A percentile compares a stretch with the other conserved stretches of the same genome.
Conservation (phyloP, 1,140 invertebrate genomes). For the Harpegnathos saltator region DNA sequence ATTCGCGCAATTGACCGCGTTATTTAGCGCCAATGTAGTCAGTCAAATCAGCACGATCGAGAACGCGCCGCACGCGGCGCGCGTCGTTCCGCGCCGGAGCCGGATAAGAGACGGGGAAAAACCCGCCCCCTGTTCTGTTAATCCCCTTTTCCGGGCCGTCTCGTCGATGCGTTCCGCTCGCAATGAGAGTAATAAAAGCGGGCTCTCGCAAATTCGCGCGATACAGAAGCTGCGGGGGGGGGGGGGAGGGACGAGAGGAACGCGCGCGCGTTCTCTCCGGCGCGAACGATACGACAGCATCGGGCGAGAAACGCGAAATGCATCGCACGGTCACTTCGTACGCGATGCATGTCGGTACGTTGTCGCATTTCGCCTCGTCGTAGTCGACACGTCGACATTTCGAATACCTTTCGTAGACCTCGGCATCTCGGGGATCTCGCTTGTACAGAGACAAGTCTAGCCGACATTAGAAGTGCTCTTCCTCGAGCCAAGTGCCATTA, state of each 20-base stretch:
- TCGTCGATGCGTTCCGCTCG: neutral
- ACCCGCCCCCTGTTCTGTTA: neutral
- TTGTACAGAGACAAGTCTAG: constrained; percentile 12
- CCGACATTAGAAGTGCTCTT: constrained; percentile 18
- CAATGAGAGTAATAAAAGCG: constrained; percentile 4
- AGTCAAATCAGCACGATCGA: constrained; percentile 15
- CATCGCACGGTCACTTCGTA: neutral
- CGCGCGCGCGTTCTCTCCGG: neutral
- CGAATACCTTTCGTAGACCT: constrained; percentile 19
- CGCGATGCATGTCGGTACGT: neutral
- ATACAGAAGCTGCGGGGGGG: neutral
- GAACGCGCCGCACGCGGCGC: neutral
- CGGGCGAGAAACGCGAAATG: constrained; percentile 8
- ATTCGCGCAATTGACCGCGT: constrained; percentile 32
- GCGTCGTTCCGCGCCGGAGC: neutral
- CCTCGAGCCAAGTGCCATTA: neutral
- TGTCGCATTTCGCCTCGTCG: neutral
- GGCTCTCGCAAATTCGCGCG: neutral
- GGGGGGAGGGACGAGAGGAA: neutral
- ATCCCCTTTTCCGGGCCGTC: neutral
- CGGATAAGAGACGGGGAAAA: neutral
- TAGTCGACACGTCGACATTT: neutral
- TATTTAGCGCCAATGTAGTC: constrained; percentile 23
- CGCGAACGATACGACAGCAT: neutral
- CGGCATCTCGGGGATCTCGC: neutral